Evolutionary conservation across 2,113 vertebrate species (phyloP).

Genomic region (Syngnathus floridae): DNA sequence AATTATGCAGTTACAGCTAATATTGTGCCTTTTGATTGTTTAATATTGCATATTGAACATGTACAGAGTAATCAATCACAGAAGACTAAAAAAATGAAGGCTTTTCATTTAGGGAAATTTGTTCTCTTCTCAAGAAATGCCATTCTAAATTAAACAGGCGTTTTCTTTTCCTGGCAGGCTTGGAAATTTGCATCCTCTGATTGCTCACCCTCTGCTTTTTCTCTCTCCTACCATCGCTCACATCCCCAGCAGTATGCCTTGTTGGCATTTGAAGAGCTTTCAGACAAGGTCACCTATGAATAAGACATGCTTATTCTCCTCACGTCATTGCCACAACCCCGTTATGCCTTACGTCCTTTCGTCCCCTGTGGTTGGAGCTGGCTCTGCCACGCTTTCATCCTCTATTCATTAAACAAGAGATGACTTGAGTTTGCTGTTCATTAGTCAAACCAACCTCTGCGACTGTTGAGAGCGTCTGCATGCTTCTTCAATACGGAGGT

Average conservation of each 20-base stretch:
- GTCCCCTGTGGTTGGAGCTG: slow-evolving; percentile 40
- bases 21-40: not conserved
- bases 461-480: slow-evolving; percentile 28
- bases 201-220: slow-evolving; percentile 16
- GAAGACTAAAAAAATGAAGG: slow-evolving; percentile 7
- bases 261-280: slow-evolving; percentile 56
- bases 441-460: slow-evolving; percentile 32
- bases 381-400: slow-evolving; percentile 33
- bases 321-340: slow-evolving; percentile 52
- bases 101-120: slow-evolving; percentile 14
- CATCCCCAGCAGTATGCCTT: slow-evolving; percentile 31
- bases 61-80: not conserved
- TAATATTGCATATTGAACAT: not conserved
- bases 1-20: not conserved
- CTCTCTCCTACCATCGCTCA: slow-evolving; percentile 8
- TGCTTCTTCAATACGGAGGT: slow-evolving; percentile 34
- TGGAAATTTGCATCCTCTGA: slow-evolving; percentile 16
- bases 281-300: slow-evolving; percentile 68
- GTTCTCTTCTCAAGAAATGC: slow-evolving; percentile 26
- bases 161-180: slow-evolving; percentile 36
- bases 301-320: slow-evolving; percentile 64
- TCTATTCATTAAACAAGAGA: slow-evolving; percentile 45
- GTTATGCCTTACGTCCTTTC: slow-evolving; percentile 42
- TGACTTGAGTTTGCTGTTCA: slow-evolving; percentile 34
- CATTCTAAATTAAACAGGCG: slow-evolving; percentile 54